These are phyloP conservation scores for Lytechinus pictus DNA, from an alignment of 35 echinoderm and acorn worm genomes.

Conservation along the genomic window DNA sequence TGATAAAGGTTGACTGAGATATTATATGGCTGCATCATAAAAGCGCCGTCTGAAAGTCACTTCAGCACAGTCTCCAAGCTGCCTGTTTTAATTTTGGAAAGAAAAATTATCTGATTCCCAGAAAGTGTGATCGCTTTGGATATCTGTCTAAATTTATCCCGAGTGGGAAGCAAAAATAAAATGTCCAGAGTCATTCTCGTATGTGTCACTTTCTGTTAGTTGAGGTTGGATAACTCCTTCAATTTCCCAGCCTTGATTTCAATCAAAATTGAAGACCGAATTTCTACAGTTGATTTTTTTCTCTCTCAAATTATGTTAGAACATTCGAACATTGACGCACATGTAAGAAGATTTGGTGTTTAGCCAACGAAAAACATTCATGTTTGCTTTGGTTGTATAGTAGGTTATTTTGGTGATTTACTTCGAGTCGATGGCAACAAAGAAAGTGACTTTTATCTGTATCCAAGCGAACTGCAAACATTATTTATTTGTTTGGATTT, in stretches of 20 bases:
- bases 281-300: too few species aligned
- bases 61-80: not conserved
- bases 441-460: not conserved
- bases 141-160: not conserved
- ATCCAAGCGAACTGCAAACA: not conserved
- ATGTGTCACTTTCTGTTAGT: slow-evolving; percentile 1
- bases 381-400: not conserved
- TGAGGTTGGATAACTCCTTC: not conserved
- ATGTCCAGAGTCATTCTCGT: not conserved
- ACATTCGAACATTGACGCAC: not conserved
- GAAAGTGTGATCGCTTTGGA: not conserved
- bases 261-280: not conserved
- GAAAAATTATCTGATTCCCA: not conserved
- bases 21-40: not conserved
- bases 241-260: not conserved
- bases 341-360: not conserved
- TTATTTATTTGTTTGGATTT: too few species aligned
- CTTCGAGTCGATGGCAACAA: not conserved
- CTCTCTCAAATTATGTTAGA: not conserved
- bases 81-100: not conserved
- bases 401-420: not conserved
- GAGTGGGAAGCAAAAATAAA: not conserved
- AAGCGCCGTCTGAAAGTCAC: not conserved
- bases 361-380: not conserved
- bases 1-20: not conserved